A percentile compares a stretch with the other conserved stretches of the same genome.
phyloP scores from a whole-genome alignment of 2,888 invertebrate species.

The Dolichopus griseipennis region DNA sequence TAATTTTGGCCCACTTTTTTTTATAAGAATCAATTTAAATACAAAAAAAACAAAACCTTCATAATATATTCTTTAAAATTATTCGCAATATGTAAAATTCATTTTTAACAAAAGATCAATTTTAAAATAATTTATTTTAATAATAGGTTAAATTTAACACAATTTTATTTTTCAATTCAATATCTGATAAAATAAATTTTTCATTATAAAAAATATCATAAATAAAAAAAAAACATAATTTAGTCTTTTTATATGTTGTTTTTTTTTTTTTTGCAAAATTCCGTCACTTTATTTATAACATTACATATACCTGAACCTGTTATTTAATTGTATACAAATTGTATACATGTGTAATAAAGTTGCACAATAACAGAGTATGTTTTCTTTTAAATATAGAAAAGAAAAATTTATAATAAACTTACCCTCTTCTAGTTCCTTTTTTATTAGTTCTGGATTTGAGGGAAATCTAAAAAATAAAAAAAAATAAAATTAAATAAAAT shows the following conservation, averaged over 20 bases:
- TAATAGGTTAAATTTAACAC: not conserved
- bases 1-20: too few relatives aligned
- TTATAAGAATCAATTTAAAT: too few relatives aligned
- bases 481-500: too few relatives aligned
- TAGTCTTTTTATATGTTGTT: too few relatives aligned
- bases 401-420: not conserved
- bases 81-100: not conserved
- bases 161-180: not conserved
- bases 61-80: too few relatives aligned
- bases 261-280: not conserved
- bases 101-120: not conserved
- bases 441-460: conserved; percentile 28
- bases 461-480: conserved; percentile 31
- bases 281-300: not conserved
- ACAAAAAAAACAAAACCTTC: too few relatives aligned
- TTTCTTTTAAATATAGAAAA: not conserved
- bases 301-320: not conserved
- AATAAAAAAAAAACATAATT: not conserved
- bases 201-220: not conserved
- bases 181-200: not conserved
- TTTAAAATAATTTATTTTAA: not conserved
- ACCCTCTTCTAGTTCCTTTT: conserved; percentile 12
- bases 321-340: not conserved
- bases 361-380: not conserved
- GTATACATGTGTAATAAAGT: too few relatives aligned